phyloP scores from a whole-genome alignment of 92 coral and sea anemone genomes.

The Galaxea fascicularis region DNA sequence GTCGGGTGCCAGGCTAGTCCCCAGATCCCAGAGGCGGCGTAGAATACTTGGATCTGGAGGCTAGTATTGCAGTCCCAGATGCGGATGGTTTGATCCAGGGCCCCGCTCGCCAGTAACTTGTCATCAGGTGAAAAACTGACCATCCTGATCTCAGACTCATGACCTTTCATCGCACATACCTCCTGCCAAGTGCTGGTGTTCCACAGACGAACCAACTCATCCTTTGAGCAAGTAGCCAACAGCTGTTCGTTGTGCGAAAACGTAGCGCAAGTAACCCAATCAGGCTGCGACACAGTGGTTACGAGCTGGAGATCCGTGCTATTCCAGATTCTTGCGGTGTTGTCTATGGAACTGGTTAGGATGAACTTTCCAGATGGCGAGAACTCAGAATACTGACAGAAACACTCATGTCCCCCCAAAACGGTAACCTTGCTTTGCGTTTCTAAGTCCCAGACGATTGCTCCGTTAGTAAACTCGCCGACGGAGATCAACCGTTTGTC shows the following conservation, averaged over 20 bases:
- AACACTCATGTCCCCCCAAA: constrained; percentile 64
- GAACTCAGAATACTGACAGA: constrained; percentile 76
- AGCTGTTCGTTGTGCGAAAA: constrained; percentile 67
- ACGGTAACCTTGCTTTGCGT: constrained; percentile 44
- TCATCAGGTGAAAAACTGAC: constrained; percentile 70
- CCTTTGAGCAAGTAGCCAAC: constrained; percentile 71
- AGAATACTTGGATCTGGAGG: constrained; percentile 68
- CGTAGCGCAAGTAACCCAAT: constrained; percentile 71
- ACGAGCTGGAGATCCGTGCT: constrained; percentile 47
- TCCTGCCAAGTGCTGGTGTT: constrained; percentile 40
- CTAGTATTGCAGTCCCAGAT: constrained; percentile 62
- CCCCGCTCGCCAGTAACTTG: constrained; percentile 68
- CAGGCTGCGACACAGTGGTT: constrained; percentile 61
- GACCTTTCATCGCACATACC: constrained; percentile 48
- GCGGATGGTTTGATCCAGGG: constrained; percentile 75
- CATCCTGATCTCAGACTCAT: constrained; percentile 73
- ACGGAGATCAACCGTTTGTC: constrained; percentile 71
- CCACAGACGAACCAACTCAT: constrained; percentile 67
- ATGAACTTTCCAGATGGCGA: constrained; percentile 67
- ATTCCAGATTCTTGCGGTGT: constrained; percentile 66
- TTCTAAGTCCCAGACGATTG: constrained; percentile 70
- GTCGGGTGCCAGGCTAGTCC: constrained; percentile 71
- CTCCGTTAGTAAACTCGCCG: constrained; percentile 72
- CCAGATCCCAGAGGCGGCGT: constrained; percentile 74
- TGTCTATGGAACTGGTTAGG: constrained; percentile 72